Evolutionary conservation across 2,888 invertebrate genomes (phyloP).

Genomic region (Acronicta aceris): DNA sequence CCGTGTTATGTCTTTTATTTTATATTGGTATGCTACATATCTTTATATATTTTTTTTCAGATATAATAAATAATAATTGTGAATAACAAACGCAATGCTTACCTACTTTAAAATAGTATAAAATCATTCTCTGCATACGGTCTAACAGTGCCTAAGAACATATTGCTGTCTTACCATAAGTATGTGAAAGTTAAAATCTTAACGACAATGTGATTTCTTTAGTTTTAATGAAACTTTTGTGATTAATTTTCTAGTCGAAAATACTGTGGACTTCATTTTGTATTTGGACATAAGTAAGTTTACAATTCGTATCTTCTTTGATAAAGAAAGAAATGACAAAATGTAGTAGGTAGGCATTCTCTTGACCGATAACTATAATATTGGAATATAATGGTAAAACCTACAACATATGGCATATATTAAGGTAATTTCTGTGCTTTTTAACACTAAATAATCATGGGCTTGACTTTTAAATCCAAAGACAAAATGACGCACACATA

Average conservation of each 20-base stretch:
- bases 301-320: too few relatives aligned
- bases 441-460: conserved; percentile 8
- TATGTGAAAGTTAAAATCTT: conserved; percentile 39
- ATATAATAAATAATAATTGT: not conserved
- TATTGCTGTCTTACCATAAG: conserved; percentile 41
- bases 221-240: conserved; percentile 57
- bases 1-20: too few relatives aligned
- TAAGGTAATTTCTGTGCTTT: conserved; percentile 2
- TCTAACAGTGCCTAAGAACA: conserved; percentile 65
- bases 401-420: too few relatives aligned
- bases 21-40: too few relatives aligned
- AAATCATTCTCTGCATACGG: conserved; percentile 53
- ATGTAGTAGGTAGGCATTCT: too few relatives aligned
- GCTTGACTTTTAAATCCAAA: conserved; percentile 11
- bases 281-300: conserved; percentile 19
- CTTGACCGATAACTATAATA: too few relatives aligned
- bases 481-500: conserved; percentile 55
- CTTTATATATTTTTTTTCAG: too few relatives aligned
- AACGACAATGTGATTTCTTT: conserved; percentile 57
- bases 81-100: conserved; percentile 42
- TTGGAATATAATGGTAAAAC: too few relatives aligned
- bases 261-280: conserved; percentile 49
- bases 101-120: conserved; percentile 34
- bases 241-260: conserved; percentile 70
- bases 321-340: too few relatives aligned